These are phyloP conservation scores for Drosophila setosimentum DNA, from an alignment of 2,888 invertebrate genomes.

Conservation along the genomic window DNA sequence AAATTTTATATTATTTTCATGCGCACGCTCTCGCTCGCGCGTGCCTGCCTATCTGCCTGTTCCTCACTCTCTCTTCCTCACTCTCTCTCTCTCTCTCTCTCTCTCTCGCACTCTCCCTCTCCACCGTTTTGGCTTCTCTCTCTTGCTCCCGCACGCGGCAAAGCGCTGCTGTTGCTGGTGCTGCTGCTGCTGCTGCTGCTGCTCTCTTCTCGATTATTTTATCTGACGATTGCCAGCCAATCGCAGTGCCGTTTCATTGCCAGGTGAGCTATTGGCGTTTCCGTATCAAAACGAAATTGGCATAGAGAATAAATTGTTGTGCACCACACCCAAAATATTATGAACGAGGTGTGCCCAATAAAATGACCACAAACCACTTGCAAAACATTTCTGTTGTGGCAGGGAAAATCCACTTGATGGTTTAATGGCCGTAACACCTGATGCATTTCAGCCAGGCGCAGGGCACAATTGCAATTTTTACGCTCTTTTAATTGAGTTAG, in stretches of 20 bases:
- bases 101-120: background rate
- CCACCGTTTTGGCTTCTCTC: constrained; percentile 15
- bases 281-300: constrained; percentile 50
- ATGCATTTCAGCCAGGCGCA: constrained; percentile 39
- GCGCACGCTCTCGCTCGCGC: constrained; percentile 65
- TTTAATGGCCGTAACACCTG: constrained; percentile 70
- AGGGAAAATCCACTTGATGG: constrained; percentile 14
- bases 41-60: constrained; percentile 23
- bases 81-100: constrained; percentile 35
- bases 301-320: constrained; percentile 28
- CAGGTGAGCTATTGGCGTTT: constrained; percentile 72
- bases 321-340: constrained; percentile 63
- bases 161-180: constrained; percentile 19
- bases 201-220: constrained; percentile 67
- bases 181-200: constrained; percentile 17
- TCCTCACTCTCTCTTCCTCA: constrained; percentile 18
- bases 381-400: background rate
- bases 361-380: constrained; percentile 21
- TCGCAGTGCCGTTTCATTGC: constrained; percentile 72
- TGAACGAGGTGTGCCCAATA: constrained; percentile 49
- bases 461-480: constrained; percentile 64
- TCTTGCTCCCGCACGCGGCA: constrained; percentile 18
- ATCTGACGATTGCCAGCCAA: constrained; percentile 70
- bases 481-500: constrained; percentile 78
- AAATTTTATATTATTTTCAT: constrained; percentile 62